These are phyloP conservation scores for Gallinago nigripennis DNA, from an alignment of 2,797 vertebrate genomes.

Conservation along the genomic window DNA sequence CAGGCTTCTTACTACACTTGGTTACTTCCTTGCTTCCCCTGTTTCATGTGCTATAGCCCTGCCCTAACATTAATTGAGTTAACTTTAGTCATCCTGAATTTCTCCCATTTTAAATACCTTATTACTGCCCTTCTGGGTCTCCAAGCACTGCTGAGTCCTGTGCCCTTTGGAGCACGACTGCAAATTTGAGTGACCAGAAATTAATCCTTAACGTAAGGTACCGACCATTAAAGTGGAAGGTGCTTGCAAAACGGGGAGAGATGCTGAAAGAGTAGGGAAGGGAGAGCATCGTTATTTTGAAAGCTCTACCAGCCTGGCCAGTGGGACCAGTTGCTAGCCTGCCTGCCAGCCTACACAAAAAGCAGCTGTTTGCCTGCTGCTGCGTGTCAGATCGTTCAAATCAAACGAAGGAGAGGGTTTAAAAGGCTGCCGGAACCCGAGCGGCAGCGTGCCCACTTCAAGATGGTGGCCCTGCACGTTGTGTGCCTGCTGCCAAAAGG, in stretches of 20 bases:
- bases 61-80: background rate
- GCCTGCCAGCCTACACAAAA: background rate
- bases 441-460: accelerated
- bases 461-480: accelerated
- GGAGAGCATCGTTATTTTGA: background rate
- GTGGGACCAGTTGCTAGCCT: background rate
- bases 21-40: background rate
- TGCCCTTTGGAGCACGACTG: background rate
- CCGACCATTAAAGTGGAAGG: background rate
- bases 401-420: background rate
- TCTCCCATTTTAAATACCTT: background rate
- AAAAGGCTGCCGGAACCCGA: background rate
- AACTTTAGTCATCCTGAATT: background rate
- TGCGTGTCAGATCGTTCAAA: background rate
- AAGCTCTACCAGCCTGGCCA: background rate
- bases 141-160: background rate
- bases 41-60: background rate
- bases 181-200: background rate
- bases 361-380: background rate
- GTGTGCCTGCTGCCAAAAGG: background rate
- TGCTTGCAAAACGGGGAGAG: background rate
- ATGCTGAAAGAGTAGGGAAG: background rate
- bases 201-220: background rate
- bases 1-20: background rate
- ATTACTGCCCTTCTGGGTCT: background rate